phyloP scores from a whole-genome alignment of 1,140 invertebrate species.

The Leptinotarsa undecemlineata region DNA sequence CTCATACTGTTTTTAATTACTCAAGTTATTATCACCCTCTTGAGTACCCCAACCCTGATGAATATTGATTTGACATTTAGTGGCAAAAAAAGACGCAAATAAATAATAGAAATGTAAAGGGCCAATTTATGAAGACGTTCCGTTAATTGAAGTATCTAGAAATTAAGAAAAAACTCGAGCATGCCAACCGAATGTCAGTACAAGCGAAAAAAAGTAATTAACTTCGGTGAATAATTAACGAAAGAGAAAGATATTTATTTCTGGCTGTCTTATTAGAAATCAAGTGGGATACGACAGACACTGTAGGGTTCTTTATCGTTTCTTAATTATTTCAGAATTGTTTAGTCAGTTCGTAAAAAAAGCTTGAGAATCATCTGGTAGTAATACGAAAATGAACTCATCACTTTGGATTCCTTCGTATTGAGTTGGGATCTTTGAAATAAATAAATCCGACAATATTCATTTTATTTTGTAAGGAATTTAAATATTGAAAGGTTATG shows the following conservation, averaged over 20 bases:
- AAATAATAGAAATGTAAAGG: constrained; percentile 42
- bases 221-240: constrained; percentile 44
- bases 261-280: constrained; percentile 39
- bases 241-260: constrained; percentile 38
- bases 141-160: constrained; percentile 49
- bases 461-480: no score
- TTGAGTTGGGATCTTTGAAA: no score
- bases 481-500: no score
- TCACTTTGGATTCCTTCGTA: no score
- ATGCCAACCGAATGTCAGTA: constrained; percentile 46
- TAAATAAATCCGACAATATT: no score
- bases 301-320: constrained; percentile 14
- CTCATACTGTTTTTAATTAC: constrained; percentile 11
- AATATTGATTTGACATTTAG: constrained; percentile 31
- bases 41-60: constrained; percentile 13
- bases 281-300: constrained; percentile 24
- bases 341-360: background rate
- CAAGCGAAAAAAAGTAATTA: constrained; percentile 46
- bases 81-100: constrained; percentile 30
- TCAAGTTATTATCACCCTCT: constrained; percentile 9
- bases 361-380: background rate
- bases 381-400: background rate
- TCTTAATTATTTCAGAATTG: constrained; percentile 9
- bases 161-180: constrained; percentile 46
- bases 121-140: constrained; percentile 44